Percentiles rank a stretch among this genome's conserved stretches.
Conservation (phyloP, 2,113 vertebrate genomes). For the Microcebus tavaratra region DNA sequence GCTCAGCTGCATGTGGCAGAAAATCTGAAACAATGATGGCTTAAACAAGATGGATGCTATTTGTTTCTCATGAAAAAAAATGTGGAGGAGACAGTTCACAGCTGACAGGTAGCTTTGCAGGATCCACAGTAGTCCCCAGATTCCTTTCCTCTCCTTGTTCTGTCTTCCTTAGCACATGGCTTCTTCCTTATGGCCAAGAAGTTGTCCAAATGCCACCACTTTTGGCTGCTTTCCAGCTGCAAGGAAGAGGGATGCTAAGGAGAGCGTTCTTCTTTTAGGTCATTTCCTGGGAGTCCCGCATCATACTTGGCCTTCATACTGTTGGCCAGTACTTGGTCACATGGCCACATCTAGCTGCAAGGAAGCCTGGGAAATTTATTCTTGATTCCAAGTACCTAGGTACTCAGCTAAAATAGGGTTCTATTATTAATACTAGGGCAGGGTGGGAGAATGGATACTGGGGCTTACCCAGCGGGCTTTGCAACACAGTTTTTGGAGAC, state of each 20-base stretch:
- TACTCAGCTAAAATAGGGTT: not conserved
- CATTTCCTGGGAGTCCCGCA: not conserved
- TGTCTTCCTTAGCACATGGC: not conserved
- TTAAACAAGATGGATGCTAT: not conserved
- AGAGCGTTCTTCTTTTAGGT: fast-evolving
- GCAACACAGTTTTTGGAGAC: not conserved
- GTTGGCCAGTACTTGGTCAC: not conserved
- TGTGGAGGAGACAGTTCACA: not conserved
- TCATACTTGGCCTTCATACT: not conserved
- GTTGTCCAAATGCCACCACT: not conserved
- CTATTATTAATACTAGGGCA: not conserved
- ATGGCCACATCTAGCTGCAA: not conserved
- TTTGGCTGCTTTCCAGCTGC: not conserved
- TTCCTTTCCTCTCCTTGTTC: not conserved
- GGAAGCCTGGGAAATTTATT: not conserved
- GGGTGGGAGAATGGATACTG: not conserved
- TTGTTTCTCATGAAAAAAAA: not conserved
- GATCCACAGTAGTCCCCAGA: not conserved
- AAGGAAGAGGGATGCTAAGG: not conserved
- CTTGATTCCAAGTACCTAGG: not conserved
- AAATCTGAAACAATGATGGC: not conserved
- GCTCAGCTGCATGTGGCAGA: not conserved
- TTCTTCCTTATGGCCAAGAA: not conserved
- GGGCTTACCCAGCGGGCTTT: not conserved
- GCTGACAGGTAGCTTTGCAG: not conserved